A percentile compares a stretch with the other conserved stretches of the same genome.
Evolutionary conservation across 2,113 vertebrate genomes (phyloP).

Genomic region (Phalacrocorax aristotelis): DNA sequence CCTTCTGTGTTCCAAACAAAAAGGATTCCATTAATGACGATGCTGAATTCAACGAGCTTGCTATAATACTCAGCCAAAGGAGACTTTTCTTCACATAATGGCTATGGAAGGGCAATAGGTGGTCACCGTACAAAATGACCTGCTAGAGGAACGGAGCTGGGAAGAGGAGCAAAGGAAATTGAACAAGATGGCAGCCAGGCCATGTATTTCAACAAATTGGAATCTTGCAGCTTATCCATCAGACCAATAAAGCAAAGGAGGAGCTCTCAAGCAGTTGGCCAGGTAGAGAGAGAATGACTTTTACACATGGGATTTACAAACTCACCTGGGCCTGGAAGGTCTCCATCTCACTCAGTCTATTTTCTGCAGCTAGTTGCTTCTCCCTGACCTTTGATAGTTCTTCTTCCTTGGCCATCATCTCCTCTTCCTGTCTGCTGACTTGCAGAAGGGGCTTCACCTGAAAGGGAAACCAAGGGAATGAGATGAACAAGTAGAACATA

Average conservation of each 20-base stretch:
- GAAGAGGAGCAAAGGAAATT: background rate
- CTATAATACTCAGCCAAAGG: background rate
- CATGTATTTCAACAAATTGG: background rate
- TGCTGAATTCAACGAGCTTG: background rate
- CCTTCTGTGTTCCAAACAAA: background rate
- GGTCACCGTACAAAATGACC: background rate
- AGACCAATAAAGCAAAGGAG: background rate
- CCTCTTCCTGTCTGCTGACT: conserved; percentile 95
- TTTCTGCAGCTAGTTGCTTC: conserved; percentile 86
- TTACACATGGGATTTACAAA: background rate
- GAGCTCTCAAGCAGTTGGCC: background rate
- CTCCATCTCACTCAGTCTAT: conserved; percentile 86
- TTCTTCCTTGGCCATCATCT: conserved; percentile 95
- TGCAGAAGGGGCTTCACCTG: conserved; percentile 97
- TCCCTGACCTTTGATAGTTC: conserved; percentile 90
- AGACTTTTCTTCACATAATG: background rate
- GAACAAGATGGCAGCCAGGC: background rate
- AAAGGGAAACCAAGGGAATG: background rate
- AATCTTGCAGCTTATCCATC: background rate
- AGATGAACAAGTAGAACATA: background rate
- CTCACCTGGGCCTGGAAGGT: conserved; percentile 87
- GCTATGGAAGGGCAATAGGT: background rate
- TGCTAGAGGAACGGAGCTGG: background rate
- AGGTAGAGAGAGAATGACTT: background rate
- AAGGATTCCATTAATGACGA: background rate